Evolutionary conservation across 1,140 invertebrate species (phyloP), one percentile per base, ranked within the genome.

Genomic region (Rhagoletis zephyria): DNA sequence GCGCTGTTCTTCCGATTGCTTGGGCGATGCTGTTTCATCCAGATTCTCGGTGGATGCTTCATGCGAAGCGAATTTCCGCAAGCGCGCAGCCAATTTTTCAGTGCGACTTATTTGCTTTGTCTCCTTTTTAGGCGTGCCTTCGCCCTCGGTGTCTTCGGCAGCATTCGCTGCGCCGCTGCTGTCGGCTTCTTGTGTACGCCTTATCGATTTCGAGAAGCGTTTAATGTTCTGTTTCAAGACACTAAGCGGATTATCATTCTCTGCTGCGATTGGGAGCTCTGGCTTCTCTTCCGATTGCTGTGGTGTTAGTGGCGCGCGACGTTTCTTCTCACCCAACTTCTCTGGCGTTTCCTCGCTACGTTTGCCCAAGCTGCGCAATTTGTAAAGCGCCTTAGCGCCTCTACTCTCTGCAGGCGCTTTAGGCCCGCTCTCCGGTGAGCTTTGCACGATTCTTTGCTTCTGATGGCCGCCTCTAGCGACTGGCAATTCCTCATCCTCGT

Each of bases 151-250:
- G 30, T 88, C 87, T 51, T 64, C 60, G 2, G 64, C 85, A 0
- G 40, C 56, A 42, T 88, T 70, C 7, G 56, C 87, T 56, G 30
- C 45, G 4, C n/a, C 16, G 14, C 5, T 48, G 9, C 51, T 3
- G 12, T 77, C 51, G 14, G 51, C 45, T 61, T 42, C 90, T 88
- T 86, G 92, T 90, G 12, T 51, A 3, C 90, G 88, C 74, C 91
- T 92, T 2, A 92, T 92, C 19, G 90, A 92, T 56, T 90, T 91
- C 2, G 89, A 67, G 4, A 92, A 61, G 7, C 89, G 86, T 59
- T 91, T 92, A 10, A 92, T 87, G 64, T 88, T 88, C 12, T 87
- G 86, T 45, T 88, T 88, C 6, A 88, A 63, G 4, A 14, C 40
- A 56, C 30, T 74, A 42, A 88, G n/a, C 51, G 89, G 63, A 87